Evolutionary conservation across 2,113 vertebrate genomes (phyloP).

Genomic region (Protobothrops flavoviridis): DNA sequence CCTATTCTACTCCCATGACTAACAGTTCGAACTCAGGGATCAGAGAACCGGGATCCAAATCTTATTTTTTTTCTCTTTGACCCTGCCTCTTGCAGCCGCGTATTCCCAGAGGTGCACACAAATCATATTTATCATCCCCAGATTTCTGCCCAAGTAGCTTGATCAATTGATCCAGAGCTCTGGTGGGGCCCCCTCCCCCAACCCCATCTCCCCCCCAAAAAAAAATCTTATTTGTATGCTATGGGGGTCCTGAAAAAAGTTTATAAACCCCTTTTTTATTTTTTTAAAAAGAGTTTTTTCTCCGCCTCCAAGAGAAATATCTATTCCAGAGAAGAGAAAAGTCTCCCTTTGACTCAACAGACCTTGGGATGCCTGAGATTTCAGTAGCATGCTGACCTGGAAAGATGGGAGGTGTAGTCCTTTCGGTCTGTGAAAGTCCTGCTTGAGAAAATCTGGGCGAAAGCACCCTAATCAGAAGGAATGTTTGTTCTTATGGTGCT

Average conservation of each 20-base stretch:
- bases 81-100: not conserved
- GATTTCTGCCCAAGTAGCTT: not conserved
- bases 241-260: no score
- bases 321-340: not conserved
- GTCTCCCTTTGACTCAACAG: not conserved
- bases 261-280: not conserved
- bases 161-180: not conserved
- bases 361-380: not conserved
- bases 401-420: not conserved
- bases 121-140: not conserved
- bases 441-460: not conserved
- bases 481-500: not conserved
- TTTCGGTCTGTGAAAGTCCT: not conserved
- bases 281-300: not conserved
- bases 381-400: not conserved
- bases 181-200: no score
- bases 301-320: no score
- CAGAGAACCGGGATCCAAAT: not conserved
- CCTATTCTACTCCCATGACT: not conserved
- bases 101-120: not conserved
- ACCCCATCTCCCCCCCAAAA: not conserved
- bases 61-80: not conserved
- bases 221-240: not conserved
- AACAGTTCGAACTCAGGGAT: not conserved
- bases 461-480: accelerated